These are phyloP conservation scores for Arrhopalites spinosus DNA, from an alignment of 2,888 invertebrate species.

Conservation along the genomic window DNA sequence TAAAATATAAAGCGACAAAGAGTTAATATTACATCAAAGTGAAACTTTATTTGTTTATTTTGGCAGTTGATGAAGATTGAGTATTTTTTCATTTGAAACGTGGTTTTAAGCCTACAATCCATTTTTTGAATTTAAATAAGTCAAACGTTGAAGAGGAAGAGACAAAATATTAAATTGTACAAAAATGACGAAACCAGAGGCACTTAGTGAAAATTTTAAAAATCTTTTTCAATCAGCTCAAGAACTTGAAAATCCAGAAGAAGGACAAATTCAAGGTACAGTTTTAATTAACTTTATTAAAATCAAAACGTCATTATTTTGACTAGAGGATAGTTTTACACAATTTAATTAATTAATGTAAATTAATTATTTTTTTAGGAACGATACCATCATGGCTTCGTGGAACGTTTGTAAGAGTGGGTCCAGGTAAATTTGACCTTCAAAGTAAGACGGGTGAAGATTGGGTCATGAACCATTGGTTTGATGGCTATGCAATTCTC, in stretches of 20 bases:
- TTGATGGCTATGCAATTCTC: constrained; percentile 62
- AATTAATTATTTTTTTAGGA: not conserved
- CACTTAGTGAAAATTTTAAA: constrained; percentile 16
- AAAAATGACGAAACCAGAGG: constrained; percentile 5
- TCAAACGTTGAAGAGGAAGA: not conserved
- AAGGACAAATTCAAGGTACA: constrained; percentile 20
- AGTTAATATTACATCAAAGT: too few species aligned
- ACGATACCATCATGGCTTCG: constrained; percentile 18
- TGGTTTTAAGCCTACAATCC: not conserved
- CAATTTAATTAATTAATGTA: not conserved
- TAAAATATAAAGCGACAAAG: too few species aligned
- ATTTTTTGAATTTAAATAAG: not conserved
- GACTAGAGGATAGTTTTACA: not conserved
- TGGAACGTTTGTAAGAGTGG: constrained; percentile 52
- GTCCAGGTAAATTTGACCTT: constrained; percentile 63
- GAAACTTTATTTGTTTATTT: not conserved
- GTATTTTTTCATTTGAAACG: not conserved
- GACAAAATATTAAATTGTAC: not conserved
- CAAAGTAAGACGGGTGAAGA: constrained; percentile 56
- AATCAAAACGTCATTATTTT: too few species aligned
- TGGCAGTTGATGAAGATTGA: constrained; percentile 4
- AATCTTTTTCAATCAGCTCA: constrained; percentile 9
- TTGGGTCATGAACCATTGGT: constrained; percentile 61
- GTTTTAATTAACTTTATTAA: not conserved
- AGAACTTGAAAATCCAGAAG: constrained; percentile 31